Conservation (phyloP, 1,140 invertebrate species). For the Megathymus violae region DNA sequence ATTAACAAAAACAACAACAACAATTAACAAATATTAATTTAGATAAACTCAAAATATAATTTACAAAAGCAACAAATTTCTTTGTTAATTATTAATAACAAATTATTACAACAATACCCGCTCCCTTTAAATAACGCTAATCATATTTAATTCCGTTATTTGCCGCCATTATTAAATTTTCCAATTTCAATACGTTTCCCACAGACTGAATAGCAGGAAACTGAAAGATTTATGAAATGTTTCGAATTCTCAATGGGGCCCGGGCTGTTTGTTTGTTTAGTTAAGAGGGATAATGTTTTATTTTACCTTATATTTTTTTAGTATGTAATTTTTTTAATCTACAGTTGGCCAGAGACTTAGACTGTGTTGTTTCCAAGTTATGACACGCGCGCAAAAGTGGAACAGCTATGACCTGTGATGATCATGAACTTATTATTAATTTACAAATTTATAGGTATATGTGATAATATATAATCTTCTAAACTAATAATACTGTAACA, state of each 20-base stretch:
- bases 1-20: too few relatives aligned
- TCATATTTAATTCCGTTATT: conserved; percentile 14
- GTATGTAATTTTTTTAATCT: too few relatives aligned
- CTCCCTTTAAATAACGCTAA: background rate
- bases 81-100: background rate
- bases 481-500: too few relatives aligned
- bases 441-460: too few relatives aligned
- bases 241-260: background rate
- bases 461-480: too few relatives aligned
- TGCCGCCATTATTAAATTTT: conserved; percentile 3
- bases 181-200: conserved; percentile 4
- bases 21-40: background rate
- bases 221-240: background rate
- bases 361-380: too few relatives aligned
- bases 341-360: too few relatives aligned
- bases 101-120: background rate
- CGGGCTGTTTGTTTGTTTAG: conserved; percentile 2
- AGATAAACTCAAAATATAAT: too few relatives aligned
- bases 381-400: too few relatives aligned
- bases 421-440: too few relatives aligned
- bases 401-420: too few relatives aligned
- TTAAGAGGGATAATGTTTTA: background rate
- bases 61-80: background rate
- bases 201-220: background rate
- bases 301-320: too few relatives aligned